Evolutionary conservation across 2,113 vertebrate genomes (phyloP).

Genomic region (human): DNA sequence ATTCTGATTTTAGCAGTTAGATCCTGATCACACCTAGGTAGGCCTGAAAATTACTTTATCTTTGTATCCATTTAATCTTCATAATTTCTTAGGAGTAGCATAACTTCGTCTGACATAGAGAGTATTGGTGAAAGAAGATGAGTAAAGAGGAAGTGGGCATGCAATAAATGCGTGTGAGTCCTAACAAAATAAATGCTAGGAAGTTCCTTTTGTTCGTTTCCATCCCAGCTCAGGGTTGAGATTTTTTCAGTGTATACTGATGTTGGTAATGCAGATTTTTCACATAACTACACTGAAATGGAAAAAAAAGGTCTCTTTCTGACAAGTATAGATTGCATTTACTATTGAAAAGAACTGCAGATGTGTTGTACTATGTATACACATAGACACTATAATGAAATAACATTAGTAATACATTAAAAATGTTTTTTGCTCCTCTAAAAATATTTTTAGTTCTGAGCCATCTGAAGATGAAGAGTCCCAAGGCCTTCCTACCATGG

Average conservation of each 20-base stretch:
- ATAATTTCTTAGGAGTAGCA: background rate
- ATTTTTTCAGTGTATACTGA: background rate
- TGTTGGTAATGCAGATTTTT: background rate
- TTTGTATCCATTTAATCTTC: background rate
- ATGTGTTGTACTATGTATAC: background rate
- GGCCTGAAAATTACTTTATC: background rate
- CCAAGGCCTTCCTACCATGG: constrained; percentile 42
- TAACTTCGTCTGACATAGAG: background rate
- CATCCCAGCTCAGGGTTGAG: background rate
- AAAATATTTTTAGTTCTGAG: constrained; percentile 80
- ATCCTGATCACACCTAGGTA: background rate
- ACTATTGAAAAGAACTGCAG: background rate
- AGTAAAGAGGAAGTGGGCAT: background rate
- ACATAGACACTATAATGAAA: background rate
- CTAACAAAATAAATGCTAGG: background rate
- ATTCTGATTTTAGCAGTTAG: background rate
- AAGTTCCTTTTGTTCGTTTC: background rate
- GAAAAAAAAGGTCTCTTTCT: background rate
- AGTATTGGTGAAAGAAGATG: background rate
- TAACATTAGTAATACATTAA: background rate
- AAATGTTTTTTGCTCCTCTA: background rate
- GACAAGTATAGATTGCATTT: background rate
- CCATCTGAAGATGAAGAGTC: constrained; percentile 80
- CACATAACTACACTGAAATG: background rate
- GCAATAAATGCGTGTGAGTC: background rate